A percentile compares a stretch with the other conserved stretches of the same genome.
Conservation (phyloP, 2,888 invertebrate genomes). For the Archips crataeganus region DNA sequence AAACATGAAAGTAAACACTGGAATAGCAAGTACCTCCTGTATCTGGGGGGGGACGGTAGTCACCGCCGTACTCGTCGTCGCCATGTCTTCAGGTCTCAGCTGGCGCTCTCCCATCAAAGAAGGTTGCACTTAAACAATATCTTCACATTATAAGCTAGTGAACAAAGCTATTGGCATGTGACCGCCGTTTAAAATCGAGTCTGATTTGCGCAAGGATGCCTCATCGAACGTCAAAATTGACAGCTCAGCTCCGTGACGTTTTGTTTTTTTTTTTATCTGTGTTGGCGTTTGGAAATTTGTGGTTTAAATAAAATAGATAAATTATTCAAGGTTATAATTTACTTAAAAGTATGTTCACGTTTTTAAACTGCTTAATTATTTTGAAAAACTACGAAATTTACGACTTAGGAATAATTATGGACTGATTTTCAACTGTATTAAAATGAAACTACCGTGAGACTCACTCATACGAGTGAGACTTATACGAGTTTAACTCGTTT, state of each 20-base stretch:
- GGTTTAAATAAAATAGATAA: background rate
- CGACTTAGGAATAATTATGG: too few relatives aligned
- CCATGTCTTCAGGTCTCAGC: conserved; percentile 70
- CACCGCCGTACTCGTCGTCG: conserved; percentile 77
- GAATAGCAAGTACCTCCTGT: conserved; percentile 67
- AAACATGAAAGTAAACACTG: conserved; percentile 38
- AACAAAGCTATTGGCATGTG: conserved; percentile 41
- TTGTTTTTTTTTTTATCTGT: conserved; percentile 3
- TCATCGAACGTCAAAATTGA: conserved; percentile 20
- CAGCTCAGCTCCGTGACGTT: conserved; percentile 12
- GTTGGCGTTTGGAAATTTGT: conserved; percentile 3
- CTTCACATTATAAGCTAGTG: conserved; percentile 59
- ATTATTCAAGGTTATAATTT: too few relatives aligned
- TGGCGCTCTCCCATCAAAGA: conserved; percentile 75
- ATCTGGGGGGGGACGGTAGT: conserved; percentile 71
- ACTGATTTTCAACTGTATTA: too few relatives aligned
- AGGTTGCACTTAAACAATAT: conserved; percentile 46
- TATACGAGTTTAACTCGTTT: too few relatives aligned
- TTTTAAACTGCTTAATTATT: too few relatives aligned
- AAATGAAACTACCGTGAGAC: too few relatives aligned
- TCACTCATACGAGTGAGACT: too few relatives aligned
- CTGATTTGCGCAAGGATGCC: conserved; percentile 22
- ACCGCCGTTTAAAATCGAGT: conserved; percentile 16
- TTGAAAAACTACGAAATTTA: too few relatives aligned
- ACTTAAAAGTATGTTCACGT: too few relatives aligned